These are phyloP conservation scores for Phortica variegata DNA, from an alignment of 1,140 invertebrate genomes.

Conservation along the genomic window DNA sequence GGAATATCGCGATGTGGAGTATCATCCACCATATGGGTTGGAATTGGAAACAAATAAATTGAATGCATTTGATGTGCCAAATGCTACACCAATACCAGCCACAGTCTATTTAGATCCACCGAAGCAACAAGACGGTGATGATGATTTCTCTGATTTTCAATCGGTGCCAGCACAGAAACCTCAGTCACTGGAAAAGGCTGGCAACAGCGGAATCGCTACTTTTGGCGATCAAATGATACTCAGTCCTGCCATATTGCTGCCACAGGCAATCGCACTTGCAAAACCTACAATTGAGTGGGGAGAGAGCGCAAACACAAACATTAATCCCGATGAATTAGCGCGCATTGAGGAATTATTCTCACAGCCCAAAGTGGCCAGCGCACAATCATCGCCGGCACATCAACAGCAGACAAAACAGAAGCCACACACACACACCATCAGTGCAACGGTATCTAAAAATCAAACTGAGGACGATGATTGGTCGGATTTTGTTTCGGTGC, in stretches of 20 bases:
- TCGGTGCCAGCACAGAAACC: slow-evolving; percentile 30
- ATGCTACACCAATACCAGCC: slow-evolving; percentile 11
- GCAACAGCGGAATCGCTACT: slow-evolving; percentile 31
- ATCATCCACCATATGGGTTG: slow-evolving; percentile 35
- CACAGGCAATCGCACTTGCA: slow-evolving; percentile 42
- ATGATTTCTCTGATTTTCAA: slow-evolving; percentile 55
- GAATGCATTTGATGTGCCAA: not conserved
- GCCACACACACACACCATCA: slow-evolving; percentile 36
- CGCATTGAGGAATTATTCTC: slow-evolving; percentile 58
- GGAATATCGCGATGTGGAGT: slow-evolving; percentile 56
- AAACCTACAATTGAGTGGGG: slow-evolving; percentile 66
- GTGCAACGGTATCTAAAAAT: slow-evolving; percentile 39
- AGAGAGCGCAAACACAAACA: slow-evolving; percentile 59
- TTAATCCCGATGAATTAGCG: slow-evolving; percentile 66
- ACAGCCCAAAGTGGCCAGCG: slow-evolving; percentile 7
- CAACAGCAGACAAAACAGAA: slow-evolving; percentile 15
- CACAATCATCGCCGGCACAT: not conserved
- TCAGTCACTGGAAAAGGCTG: slow-evolving; percentile 9
- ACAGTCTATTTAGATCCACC: not conserved
- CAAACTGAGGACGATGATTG: slow-evolving; percentile 61
- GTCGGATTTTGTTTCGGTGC: slow-evolving; percentile 64
- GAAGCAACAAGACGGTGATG: slow-evolving; percentile 16
- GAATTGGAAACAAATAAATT: slow-evolving; percentile 32
- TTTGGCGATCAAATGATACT: slow-evolving; percentile 51
- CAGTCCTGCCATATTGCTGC: slow-evolving; percentile 48